These are phyloP conservation scores for Caradrina kadenii DNA, from an alignment of 2,888 invertebrate genomes.

Conservation along the genomic window DNA sequence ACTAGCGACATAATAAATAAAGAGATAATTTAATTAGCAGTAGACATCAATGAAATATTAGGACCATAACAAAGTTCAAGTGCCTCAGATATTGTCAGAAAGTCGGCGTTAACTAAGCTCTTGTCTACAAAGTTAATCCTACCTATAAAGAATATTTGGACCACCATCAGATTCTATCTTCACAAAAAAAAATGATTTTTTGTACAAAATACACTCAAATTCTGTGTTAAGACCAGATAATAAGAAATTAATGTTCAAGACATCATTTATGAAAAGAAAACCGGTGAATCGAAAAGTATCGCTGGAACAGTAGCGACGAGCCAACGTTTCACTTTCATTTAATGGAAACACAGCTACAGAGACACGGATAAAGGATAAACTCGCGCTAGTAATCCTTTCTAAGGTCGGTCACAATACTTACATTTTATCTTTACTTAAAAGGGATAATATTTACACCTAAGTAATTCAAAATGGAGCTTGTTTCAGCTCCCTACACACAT, in stretches of 20 bases:
- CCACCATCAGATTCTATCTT: constrained; percentile 35
- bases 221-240: constrained; percentile 42
- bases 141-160: constrained; percentile 41
- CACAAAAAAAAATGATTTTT: constrained; percentile 39
- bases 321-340: constrained; percentile 62
- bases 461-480: constrained; percentile 56
- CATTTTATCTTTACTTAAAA: constrained; percentile 53
- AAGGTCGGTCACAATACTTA: constrained; percentile 57
- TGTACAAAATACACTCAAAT: constrained; percentile 19
- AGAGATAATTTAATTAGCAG: constrained; percentile 43
- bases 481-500: constrained; percentile 38
- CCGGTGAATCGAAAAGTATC: constrained; percentile 18
- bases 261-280: constrained; percentile 34
- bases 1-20: constrained; percentile 41
- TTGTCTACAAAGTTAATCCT: constrained; percentile 37
- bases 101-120: constrained; percentile 18
- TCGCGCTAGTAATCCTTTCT: constrained; percentile 39
- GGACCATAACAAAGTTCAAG: constrained; percentile 27
- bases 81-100: constrained; percentile 16
- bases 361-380: constrained; percentile 60
- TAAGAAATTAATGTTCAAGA: constrained; percentile 32
- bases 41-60: constrained; percentile 48
- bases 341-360: constrained; percentile 28
- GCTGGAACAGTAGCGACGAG: constrained; percentile 38
- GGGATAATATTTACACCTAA: constrained; percentile 43